Conservation (phyloP, 2,797 vertebrate genomes). For the Chloroceryle amazona region DNA sequence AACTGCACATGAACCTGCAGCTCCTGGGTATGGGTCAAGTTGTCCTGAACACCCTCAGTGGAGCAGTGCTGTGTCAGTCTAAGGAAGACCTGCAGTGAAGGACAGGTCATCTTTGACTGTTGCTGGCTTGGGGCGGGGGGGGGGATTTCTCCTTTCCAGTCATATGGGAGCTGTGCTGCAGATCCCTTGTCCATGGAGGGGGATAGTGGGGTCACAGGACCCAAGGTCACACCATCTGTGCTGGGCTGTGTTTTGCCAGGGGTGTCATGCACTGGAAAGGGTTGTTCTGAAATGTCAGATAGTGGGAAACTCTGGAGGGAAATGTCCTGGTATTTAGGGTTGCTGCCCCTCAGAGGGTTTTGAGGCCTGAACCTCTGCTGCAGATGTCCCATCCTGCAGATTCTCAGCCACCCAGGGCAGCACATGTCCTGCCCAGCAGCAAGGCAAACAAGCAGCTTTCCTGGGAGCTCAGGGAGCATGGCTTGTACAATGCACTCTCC, state of each 20-base stretch:
- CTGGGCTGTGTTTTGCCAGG: neutral
- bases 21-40: neutral
- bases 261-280: neutral
- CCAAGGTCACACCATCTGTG: fast-evolving
- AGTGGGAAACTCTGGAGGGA: neutral
- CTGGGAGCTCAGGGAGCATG: neutral
- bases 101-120: neutral
- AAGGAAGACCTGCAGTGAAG: neutral
- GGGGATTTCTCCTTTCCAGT: neutral
- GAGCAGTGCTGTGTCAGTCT: neutral
- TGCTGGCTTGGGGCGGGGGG: neutral
- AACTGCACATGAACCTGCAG: fast-evolving
- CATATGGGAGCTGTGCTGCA: neutral
- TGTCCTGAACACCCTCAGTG: neutral
- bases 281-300: neutral
- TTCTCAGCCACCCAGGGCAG: neutral
- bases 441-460: neutral
- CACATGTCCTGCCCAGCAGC: neutral
- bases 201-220: neutral
- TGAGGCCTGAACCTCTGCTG: neutral
- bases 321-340: neutral
- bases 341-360: neutral
- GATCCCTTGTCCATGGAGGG: fast-evolving
- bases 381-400: neutral
- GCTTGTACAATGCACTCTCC: neutral